Conservation (phyloP, 2,888 invertebrate genomes). For the Teleogryllus oceanicus region DNA sequence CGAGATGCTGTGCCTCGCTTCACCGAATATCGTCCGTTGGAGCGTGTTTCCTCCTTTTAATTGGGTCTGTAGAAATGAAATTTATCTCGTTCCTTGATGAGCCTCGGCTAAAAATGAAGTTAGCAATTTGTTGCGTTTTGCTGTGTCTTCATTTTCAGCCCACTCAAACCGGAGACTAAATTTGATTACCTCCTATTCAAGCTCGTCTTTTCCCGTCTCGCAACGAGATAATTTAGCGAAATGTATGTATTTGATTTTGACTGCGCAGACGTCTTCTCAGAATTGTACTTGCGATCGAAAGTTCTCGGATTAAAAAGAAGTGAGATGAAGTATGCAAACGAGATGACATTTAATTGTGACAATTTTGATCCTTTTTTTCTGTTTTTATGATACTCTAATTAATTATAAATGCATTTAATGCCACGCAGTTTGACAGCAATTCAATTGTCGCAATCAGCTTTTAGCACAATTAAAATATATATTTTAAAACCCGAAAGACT, state of each 20-base stretch:
- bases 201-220: background rate
- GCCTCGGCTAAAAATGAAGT: background rate
- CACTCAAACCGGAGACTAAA: background rate
- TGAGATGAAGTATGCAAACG: too few relatives aligned
- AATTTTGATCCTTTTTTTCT: too few relatives aligned
- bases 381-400: too few relatives aligned
- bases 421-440: too few relatives aligned
- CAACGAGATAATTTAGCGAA: constrained; percentile 2
- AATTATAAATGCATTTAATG: too few relatives aligned
- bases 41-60: background rate
- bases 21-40: background rate
- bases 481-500: too few relatives aligned
- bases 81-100: constrained; percentile 18
- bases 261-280: too few relatives aligned
- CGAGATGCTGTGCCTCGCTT: background rate
- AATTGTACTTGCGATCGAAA: too few relatives aligned
- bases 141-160: constrained; percentile 6
- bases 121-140: constrained; percentile 18
- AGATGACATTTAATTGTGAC: too few relatives aligned
- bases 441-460: too few relatives aligned
- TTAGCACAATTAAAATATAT: too few relatives aligned
- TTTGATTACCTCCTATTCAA: background rate
- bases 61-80: background rate
- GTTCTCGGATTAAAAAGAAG: too few relatives aligned
- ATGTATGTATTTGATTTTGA: background rate